These are phyloP conservation scores for Epinotia nisella DNA, from an alignment of 2,888 invertebrate genomes.

Conservation along the genomic window DNA sequence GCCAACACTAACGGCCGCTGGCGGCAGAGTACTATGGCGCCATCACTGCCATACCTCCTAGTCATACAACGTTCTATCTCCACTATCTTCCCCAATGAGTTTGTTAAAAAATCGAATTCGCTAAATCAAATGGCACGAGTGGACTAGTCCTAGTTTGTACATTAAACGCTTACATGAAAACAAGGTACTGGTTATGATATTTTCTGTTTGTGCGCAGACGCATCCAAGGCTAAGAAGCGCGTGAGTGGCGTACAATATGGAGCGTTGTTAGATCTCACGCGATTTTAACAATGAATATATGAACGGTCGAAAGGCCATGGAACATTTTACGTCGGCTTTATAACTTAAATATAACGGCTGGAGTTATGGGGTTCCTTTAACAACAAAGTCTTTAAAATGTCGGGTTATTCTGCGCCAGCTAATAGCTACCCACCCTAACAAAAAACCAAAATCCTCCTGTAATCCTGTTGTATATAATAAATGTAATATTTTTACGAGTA, in stretches of 20 bases:
- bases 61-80: not conserved
- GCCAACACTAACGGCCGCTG: too few species aligned
- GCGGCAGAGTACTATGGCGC: not conserved
- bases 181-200: slow-evolving; percentile 8
- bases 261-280: slow-evolving; percentile 25
- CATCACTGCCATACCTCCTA: not conserved
- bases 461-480: too few species aligned
- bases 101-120: not conserved
- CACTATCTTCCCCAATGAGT: not conserved
- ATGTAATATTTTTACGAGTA: too few species aligned
- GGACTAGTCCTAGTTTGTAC: too few species aligned
- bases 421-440: not conserved
- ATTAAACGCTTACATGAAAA: not conserved
- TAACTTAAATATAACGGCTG: not conserved
- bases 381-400: not conserved
- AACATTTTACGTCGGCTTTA: not conserved
- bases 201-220: slow-evolving; percentile 57
- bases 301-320: slow-evolving; percentile 4
- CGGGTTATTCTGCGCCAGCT: not conserved
- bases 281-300: slow-evolving; percentile 12
- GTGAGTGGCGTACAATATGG: slow-evolving; percentile 47
- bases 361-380: not conserved
- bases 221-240: slow-evolving; percentile 56
- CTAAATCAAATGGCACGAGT: not conserved
- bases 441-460: not conserved